Conservation (phyloP, 1,140 invertebrate species). For the Pseudomyrmex flavicornis region DNA sequence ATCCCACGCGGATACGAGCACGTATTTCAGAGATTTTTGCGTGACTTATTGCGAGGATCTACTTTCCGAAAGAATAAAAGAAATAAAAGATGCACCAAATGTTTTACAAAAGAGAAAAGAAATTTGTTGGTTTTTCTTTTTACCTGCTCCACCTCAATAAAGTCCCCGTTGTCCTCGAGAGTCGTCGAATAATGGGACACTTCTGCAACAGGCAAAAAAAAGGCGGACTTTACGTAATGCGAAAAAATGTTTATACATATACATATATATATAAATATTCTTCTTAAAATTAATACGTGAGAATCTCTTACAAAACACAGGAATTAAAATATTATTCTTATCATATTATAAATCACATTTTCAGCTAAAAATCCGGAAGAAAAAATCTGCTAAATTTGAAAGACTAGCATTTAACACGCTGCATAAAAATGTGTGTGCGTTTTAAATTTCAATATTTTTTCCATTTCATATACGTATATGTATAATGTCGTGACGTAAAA, state of each 20-base stretch:
- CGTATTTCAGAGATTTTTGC: conserved; percentile 6
- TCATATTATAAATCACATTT: no score
- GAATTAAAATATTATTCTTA: no score
- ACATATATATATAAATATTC: background rate
- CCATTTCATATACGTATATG: no score
- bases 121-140: conserved; percentile 48
- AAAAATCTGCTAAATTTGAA: no score
- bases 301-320: no score
- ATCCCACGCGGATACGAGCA: background rate
- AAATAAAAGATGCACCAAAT: background rate
- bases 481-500: no score
- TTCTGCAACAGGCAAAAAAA: conserved; percentile 83
- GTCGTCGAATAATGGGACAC: conserved; percentile 85
- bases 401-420: no score
- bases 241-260: no score
- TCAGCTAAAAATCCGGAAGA: no score
- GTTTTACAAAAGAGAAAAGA: conserved; percentile 6
- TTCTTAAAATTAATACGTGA: no score
- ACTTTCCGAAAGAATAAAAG: background rate
- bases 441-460: no score
- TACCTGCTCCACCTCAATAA: conserved; percentile 87
- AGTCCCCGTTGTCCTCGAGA: conserved; percentile 84
- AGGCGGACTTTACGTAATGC: background rate
- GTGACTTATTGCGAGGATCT: background rate
- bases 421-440: no score